Evolutionary conservation across 2,888 invertebrate species (phyloP).

Genomic region (Callinectes sapidus): DNA sequence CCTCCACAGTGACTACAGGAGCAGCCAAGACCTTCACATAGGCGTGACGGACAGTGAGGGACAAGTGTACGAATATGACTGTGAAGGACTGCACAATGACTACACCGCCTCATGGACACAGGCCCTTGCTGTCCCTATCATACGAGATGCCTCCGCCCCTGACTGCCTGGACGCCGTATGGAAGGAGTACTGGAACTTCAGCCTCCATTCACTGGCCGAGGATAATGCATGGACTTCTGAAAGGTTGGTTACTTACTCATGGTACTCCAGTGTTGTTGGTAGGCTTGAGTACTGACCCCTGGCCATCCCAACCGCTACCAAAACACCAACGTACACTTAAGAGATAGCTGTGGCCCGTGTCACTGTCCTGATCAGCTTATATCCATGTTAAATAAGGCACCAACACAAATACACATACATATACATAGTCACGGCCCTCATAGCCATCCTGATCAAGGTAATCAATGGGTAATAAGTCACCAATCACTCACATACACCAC

Average conservation of each 20-base stretch:
- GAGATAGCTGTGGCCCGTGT: too few relatives aligned
- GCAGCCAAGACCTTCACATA: conserved; percentile 91
- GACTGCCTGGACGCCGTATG: conserved; percentile 74
- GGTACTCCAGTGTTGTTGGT: too few relatives aligned
- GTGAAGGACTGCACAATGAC: conserved; percentile 81
- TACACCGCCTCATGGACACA: conserved; percentile 77
- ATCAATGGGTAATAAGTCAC: too few relatives aligned
- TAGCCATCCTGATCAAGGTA: too few relatives aligned
- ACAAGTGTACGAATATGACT: conserved; percentile 89
- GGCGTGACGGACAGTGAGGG: conserved; percentile 90
- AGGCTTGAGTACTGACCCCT: too few relatives aligned
- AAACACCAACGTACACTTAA: too few relatives aligned
- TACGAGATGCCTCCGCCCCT: conserved; percentile 43
- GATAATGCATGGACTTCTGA: conserved; percentile 61
- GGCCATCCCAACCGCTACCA: too few relatives aligned
- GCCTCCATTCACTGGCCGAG: conserved; percentile 76
- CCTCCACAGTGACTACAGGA: conserved; percentile 84
- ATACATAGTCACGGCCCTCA: too few relatives aligned
- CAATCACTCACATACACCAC: too few relatives aligned
- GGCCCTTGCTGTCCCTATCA: conserved; percentile 75
- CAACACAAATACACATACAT: too few relatives aligned
- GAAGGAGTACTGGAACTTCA: conserved; percentile 84
- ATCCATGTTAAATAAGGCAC: too few relatives aligned
- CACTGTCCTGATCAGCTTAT: too few relatives aligned
- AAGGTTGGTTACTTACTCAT: conserved; percentile 53